These are phyloP conservation scores for Damaliscus lunatus DNA, from an alignment of 2,113 vertebrate species.

Conservation along the genomic window DNA sequence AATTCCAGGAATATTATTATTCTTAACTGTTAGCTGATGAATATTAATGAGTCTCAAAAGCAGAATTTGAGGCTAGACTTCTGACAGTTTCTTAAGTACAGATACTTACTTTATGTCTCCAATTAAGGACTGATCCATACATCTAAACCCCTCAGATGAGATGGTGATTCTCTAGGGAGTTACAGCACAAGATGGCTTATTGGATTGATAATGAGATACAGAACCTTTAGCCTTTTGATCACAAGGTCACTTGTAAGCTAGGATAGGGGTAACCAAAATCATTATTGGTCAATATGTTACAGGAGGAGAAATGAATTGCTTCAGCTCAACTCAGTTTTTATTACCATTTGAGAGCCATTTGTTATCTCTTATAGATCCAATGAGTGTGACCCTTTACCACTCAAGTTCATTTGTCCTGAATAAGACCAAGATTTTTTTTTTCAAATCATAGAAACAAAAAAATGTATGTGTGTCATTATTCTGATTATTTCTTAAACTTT, in stretches of 20 bases:
- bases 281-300: conserved; percentile 17
- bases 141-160: background rate
- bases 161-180: background rate
- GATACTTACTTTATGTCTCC: background rate
- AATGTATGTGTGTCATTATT: background rate
- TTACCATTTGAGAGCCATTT: background rate
- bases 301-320: background rate
- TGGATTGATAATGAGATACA: conserved; percentile 14
- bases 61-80: background rate
- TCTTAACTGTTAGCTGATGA: conserved; percentile 15
- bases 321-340: background rate
- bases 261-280: background rate
- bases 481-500: background rate
- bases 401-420: background rate
- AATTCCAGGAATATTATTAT: background rate
- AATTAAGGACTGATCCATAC: background rate
- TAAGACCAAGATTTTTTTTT: background rate
- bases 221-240: conserved; percentile 22
- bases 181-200: background rate
- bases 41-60: background rate
- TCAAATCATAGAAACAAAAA: background rate
- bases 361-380: background rate
- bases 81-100: background rate
- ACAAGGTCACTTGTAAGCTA: conserved; percentile 32
- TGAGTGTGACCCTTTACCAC: background rate